A percentile compares a stretch with the other conserved stretches of the same genome.
phyloP scores from a whole-genome alignment of 2,113 vertebrate genomes.

The Myodes glareolus region DNA sequence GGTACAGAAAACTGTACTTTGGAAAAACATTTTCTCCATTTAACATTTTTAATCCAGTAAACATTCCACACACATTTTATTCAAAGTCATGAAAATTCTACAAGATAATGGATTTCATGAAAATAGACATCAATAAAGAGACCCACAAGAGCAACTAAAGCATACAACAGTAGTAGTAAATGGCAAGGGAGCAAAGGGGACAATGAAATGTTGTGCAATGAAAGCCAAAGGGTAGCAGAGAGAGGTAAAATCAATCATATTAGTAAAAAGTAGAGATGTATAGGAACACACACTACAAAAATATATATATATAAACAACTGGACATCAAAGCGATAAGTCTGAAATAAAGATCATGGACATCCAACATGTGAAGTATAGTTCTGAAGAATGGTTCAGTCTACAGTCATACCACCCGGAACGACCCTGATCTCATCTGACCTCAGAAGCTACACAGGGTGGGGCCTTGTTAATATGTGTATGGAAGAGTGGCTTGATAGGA shows the following conservation, averaged over 20 bases:
- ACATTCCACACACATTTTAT: neutral
- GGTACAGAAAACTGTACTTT: neutral
- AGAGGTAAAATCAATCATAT: neutral
- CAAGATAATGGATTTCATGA: neutral
- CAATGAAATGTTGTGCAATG: neutral
- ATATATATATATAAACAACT: neutral
- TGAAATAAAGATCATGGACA: neutral
- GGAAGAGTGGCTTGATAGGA: neutral
- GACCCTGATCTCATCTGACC: neutral
- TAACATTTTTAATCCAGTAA: neutral
- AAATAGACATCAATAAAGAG: neutral
- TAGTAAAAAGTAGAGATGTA: neutral
- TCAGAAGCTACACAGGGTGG: neutral
- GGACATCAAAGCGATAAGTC: neutral
- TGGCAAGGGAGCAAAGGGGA: neutral
- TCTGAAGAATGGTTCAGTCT: neutral
- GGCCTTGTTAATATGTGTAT: neutral
- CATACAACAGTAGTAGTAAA: neutral
- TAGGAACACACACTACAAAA: neutral
- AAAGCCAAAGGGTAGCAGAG: neutral
- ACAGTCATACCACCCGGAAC: neutral
- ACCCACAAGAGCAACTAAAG: neutral
- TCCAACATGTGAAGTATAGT: neutral
- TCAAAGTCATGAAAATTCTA: neutral
- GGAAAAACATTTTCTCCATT: neutral